Evolutionary conservation across 1,140 invertebrate species (phyloP).

Genomic region (Trialeurodes vaporariorum): DNA sequence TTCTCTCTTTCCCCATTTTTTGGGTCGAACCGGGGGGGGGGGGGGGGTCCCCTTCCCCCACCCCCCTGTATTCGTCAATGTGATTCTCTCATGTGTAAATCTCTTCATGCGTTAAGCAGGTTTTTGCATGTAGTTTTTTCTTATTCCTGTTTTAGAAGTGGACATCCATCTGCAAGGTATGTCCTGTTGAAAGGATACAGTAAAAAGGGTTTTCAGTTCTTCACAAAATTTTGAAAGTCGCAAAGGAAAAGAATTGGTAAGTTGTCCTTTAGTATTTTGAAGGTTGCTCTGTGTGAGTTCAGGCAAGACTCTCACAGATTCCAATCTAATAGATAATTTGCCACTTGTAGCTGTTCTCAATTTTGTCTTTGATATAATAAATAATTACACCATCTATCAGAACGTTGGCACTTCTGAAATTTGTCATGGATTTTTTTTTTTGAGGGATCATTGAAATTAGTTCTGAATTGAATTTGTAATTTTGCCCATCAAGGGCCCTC

Average conservation of each 20-base stretch:
- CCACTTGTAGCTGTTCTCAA: too few relatives aligned
- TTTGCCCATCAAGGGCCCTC: too few relatives aligned
- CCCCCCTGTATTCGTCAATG: too few relatives aligned
- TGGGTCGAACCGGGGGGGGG: too few relatives aligned
- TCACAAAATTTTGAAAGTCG: conserved; percentile 69
- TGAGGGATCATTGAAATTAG: background rate
- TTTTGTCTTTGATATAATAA: background rate
- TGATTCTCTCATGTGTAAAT: too few relatives aligned
- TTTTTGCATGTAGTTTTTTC: conserved; percentile 15
- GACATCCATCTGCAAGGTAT: conserved; percentile 61
- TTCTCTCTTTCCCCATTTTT: too few relatives aligned
- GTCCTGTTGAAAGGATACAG: conserved; percentile 66
- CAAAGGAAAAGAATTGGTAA: conserved; percentile 56
- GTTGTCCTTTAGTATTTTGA: background rate
- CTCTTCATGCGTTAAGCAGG: too few relatives aligned
- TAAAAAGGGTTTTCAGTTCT: conserved; percentile 66
- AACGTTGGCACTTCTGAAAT: background rate
- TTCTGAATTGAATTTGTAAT: background rate
- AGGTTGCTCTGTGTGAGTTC: too few relatives aligned
- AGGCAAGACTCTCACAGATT: background rate
- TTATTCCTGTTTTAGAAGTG: conserved; percentile 43
- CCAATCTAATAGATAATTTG: background rate
- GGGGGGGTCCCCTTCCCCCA: too few relatives aligned
- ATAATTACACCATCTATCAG: background rate
- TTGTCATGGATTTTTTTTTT: background rate